Evolutionary conservation across 2,113 vertebrate genomes (phyloP), one percentile per base, ranked within the genome.

Genomic region (Neotragus pygmaeus): DNA sequence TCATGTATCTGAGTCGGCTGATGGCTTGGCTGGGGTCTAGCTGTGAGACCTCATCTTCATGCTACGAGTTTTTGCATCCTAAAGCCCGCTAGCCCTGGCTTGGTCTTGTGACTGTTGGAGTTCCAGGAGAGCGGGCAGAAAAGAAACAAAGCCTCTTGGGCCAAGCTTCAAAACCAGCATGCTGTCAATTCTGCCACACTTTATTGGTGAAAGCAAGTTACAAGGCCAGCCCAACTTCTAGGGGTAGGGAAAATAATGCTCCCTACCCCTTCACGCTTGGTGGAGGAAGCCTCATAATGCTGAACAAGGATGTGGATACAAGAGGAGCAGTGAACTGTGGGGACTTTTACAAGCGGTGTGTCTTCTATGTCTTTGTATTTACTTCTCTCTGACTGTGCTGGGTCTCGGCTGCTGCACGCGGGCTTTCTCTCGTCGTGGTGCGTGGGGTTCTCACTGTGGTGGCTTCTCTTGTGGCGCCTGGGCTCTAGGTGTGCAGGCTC

Each of bases 131-230:
- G 55, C 43, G 55, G 73, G 33, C 47, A 25, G 47, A 91, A 45
- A 36, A n/a, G 43, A 25, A 64, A 27, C 60, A 64, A 33, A 93
- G 12, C 30, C 73, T 64, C 21, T 33, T 47, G 43, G 27, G 64
- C 28, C 33, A 36, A 7, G 0, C 28, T 33, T 89, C 6, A 70
- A 33, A 85, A 83, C n/a, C 15, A 8, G 25, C 12, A 21, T 6
- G 4, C 21, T 62, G 75, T 81, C 27, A 47, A 2, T 77, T 92
- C 78, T 80, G 58, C 39, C 2, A 2, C 66, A 6, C 47, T 84
- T 21, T 96, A 5, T 88, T 82, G 28, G 15, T 36, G 15, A 43
- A 36, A 83, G 84, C 55, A 92, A 28, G 14, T 91, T 51, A 81
- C 11, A 14, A 8, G 78, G 27, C 33, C 75, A 90, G 51, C 36